Evolutionary conservation across 2,797 vertebrate species (phyloP), one percentile per base, ranked within the genome.

Genomic region (Bradypus variegatus): DNA sequence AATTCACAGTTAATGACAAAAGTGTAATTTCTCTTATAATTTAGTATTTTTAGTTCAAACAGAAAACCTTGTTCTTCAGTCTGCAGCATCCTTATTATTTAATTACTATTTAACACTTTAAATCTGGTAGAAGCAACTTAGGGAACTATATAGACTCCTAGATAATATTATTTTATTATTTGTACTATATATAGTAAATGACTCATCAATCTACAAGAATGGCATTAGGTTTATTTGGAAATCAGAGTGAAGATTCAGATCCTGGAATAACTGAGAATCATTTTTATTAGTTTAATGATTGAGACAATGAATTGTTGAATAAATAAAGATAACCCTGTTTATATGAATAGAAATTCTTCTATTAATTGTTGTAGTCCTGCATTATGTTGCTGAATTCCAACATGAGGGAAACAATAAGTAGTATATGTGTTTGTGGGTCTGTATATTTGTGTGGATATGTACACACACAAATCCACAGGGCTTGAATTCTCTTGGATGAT

Each of bases 81-180:
- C 18, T 64, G 13, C 3, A 89, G 10, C 38, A 67, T 70, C 69
- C 16, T 70, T 67, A 58, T 36, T 18, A 10, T 91, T 76, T 25
- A 67, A 78, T 70, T 73, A 41, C 13, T 76, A 31, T 81, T 41
- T 64, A 45, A 64, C 31, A 45, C 7, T 88, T 79, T 64, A 64
- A 75, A 62, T 84, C 65, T 27, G 6, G 10, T 21, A 70, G 41
- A 89, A 87, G 18, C 33, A 76, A n/a, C 3, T 67, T 78, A 64
- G 8, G 10, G 33, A 31, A 55, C 64, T 70, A 41, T 58, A 38
- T 50, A 91, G 45, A 27, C 23, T n/a, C 23, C 19, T 75, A 16
- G 7, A 69, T 75, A 91, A 80, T 64, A n/a, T 48, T n/a, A 41
- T 12, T 84, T 90, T 72, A 70, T 75, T 67, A 60, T 92, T 82